Evolutionary conservation across 2,113 vertebrate genomes (phyloP).

Genomic region (Hemiprocne comata): DNA sequence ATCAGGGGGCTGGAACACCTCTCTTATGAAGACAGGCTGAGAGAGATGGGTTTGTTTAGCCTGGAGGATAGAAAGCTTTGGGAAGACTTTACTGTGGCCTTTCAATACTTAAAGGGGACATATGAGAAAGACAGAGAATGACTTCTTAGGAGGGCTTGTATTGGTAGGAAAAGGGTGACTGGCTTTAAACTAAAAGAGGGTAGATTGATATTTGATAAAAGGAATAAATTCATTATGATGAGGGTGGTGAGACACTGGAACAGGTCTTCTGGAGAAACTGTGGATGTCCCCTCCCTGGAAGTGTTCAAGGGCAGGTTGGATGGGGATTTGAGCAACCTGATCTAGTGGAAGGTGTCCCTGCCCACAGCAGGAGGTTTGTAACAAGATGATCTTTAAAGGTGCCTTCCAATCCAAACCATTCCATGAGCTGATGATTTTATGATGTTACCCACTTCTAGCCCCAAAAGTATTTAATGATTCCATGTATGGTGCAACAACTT

Average conservation of each 20-base stretch:
- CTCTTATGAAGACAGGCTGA: not conserved
- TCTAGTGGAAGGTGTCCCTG: not conserved
- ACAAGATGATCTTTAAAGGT: not conserved
- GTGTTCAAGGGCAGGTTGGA: not conserved
- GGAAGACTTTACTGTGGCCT: not conserved
- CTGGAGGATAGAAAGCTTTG: not conserved
- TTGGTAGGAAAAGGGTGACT: not conserved
- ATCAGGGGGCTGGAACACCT: not conserved
- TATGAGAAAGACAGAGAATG: not conserved
- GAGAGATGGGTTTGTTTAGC: not conserved
- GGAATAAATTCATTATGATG: not conserved
- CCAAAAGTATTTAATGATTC: not conserved
- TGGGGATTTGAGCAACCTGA: not conserved
- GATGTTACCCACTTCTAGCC: not conserved
- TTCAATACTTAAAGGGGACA: not conserved
- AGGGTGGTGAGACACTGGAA: not conserved
- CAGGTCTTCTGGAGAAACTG: not conserved
- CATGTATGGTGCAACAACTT: not conserved
- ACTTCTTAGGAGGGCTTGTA: not conserved
- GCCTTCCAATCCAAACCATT: not conserved
- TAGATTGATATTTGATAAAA: not conserved
- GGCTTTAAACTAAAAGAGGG: not conserved
- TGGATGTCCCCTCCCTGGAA: not conserved
- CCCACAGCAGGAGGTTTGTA: not conserved
- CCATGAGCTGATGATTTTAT: too few species aligned